These are phyloP conservation scores for Porphyrio hochstetteri DNA, from an alignment of 2,113 vertebrate species.

Conservation along the genomic window DNA sequence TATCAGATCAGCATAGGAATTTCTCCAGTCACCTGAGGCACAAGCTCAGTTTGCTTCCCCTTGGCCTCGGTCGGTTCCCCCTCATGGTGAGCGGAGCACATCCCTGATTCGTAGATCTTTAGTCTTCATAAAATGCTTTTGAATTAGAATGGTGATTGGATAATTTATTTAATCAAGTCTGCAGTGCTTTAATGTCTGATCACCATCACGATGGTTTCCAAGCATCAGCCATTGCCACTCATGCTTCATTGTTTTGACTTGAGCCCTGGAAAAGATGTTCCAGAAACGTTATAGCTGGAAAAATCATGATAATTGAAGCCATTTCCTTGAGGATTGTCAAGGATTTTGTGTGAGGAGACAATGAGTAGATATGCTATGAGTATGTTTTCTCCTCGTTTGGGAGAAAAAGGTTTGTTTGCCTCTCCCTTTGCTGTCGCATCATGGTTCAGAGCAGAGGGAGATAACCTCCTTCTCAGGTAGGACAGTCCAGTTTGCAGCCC, in stretches of 20 bases:
- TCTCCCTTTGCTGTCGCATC: not conserved
- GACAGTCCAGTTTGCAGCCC: not conserved
- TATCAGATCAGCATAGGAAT: not conserved
- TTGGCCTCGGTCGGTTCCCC: not conserved
- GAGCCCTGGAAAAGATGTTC: slow-evolving; percentile 33
- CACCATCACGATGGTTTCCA: not conserved
- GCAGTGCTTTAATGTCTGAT: not conserved
- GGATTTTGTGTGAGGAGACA: not conserved
- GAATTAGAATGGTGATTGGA: not conserved
- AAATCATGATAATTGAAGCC: slow-evolving; percentile 10
- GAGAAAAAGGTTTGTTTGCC: slow-evolving; percentile 30
- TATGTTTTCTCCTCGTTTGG: slow-evolving; percentile 44
- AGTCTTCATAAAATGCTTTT: not conserved
- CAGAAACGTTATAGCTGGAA: not conserved
- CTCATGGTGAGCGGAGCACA: not conserved
- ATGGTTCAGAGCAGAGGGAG: not conserved
- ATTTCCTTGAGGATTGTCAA: slow-evolving; percentile 13
- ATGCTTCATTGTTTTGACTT: not conserved
- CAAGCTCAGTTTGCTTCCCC: not conserved
- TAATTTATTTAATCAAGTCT: not conserved
- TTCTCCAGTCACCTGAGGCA: not conserved
- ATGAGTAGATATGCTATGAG: not conserved
- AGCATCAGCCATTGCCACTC: not conserved
- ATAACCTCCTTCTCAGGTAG: not conserved
- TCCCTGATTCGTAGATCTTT: not conserved